A percentile compares a stretch with the other conserved stretches of the same genome.
phyloP scores from a whole-genome alignment of 2,888 invertebrate genomes.

The Hemicrepidius hirtus region DNA sequence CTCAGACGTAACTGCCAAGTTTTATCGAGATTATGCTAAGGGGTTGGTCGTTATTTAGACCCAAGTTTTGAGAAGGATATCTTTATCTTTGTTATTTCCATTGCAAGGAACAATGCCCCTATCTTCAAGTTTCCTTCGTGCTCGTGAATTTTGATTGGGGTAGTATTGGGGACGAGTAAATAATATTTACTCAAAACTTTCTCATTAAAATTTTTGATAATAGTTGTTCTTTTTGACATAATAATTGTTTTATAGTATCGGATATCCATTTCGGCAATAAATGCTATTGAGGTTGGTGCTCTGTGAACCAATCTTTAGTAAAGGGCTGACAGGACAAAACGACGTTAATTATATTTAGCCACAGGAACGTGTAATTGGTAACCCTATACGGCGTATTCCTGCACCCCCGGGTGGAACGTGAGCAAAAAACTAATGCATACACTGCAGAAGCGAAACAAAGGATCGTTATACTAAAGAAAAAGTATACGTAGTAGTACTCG shows the following conservation, averaged over 20 bases:
- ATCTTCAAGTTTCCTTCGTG: not conserved
- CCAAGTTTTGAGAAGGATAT: not conserved
- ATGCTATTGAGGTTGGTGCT: conserved; percentile 28
- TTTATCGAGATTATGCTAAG: conserved; percentile 21
- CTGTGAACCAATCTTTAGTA: conserved; percentile 46
- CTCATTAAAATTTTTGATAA: not conserved
- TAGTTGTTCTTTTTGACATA: not conserved
- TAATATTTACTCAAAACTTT: not conserved
- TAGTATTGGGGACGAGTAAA: not conserved
- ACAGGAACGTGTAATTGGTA: conserved; percentile 60
- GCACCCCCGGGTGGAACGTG: conserved; percentile 54
- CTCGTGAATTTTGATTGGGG: not conserved
- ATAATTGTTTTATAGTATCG: no score
- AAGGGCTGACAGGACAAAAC: conserved; percentile 55
- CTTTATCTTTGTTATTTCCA: not conserved
- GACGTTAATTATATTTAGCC: conserved; percentile 60
- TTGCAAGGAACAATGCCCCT: no score
- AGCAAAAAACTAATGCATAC: conserved; percentile 55
- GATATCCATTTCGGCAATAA: not conserved
- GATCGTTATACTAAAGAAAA: conserved; percentile 38
- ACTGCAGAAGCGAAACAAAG: conserved; percentile 26
- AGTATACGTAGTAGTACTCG: not conserved
- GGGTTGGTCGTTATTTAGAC: conserved; percentile 3
- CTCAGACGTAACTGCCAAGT: conserved; percentile 27
- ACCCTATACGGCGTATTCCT: conserved; percentile 54